Percentiles rank a stretch among this genome's conserved stretches.
These are phyloP conservation scores for Mormyrus lacerda DNA, from an alignment of 2,113 vertebrate genomes.

Conservation along the genomic window DNA sequence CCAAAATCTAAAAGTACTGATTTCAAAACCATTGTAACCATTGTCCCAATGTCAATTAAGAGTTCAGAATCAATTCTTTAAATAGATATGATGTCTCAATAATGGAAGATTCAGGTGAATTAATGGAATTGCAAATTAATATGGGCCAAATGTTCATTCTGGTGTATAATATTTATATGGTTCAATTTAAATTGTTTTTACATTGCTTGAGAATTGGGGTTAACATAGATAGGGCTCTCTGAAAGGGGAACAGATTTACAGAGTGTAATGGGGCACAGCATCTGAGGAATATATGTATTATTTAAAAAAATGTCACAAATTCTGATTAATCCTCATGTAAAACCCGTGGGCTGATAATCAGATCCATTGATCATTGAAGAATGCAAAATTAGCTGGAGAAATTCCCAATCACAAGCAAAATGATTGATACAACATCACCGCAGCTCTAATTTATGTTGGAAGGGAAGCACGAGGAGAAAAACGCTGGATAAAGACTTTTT, in stretches of 20 bases:
- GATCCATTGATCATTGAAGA: conserved; percentile 15
- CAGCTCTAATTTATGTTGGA: not conserved
- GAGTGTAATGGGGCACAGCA: not conserved
- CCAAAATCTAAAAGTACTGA: not conserved
- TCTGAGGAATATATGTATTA: conserved; percentile 2
- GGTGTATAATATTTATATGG: not conserved
- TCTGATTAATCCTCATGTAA: conserved; percentile 18
- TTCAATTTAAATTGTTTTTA: not conserved
- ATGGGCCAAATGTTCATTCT: not conserved
- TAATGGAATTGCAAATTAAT: not conserved
- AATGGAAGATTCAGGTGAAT: not conserved
- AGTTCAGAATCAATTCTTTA: not conserved
- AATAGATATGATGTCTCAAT: not conserved
- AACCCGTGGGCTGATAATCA: conserved; percentile 15
- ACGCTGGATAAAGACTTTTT: not conserved
- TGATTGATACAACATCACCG: not conserved
- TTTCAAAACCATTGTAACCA: not conserved
- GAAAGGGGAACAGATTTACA: conserved; percentile 15
- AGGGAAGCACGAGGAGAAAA: no score
- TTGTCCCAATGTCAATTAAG: not conserved
- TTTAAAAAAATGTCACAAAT: conserved; percentile 23
- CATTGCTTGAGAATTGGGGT: not conserved
- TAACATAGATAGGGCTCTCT: not conserved
- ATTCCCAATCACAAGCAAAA: not conserved
- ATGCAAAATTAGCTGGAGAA: conserved; percentile 8